Evolutionary conservation across 2,888 invertebrate genomes (phyloP).

Genomic region (Hydrotaea diabolus): DNA sequence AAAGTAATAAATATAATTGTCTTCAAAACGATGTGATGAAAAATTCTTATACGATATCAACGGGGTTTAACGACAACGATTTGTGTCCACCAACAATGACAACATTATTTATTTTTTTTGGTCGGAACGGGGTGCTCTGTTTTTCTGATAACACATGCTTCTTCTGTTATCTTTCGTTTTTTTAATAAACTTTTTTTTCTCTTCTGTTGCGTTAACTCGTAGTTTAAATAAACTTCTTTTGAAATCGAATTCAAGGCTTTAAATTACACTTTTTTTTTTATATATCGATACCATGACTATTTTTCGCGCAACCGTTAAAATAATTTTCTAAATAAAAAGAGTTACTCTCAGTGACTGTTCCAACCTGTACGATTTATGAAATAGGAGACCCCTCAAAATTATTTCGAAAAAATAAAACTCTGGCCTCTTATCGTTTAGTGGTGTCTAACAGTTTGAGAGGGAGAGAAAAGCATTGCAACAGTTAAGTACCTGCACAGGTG

Average conservation of each 20-base stretch:
- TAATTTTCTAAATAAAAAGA: background rate
- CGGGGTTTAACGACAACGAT: background rate
- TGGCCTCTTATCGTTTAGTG: constrained; percentile 20
- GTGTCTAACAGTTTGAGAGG: background rate
- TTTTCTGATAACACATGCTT: constrained; percentile 49
- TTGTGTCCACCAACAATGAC: background rate
- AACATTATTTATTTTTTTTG: constrained; percentile 21
- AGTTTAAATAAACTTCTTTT: constrained; percentile 18
- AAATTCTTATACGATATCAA: constrained; percentile 33
- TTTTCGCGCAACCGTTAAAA: constrained; percentile 7
- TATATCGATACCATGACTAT: too few species aligned
- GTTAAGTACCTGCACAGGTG: constrained; percentile 18
- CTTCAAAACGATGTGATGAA: background rate
- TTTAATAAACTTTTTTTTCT: background rate
- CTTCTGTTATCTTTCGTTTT: constrained; percentile 55
- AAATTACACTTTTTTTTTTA: too few species aligned
- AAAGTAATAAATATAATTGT: constrained; percentile 27
- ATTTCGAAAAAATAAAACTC: constrained; percentile 11
- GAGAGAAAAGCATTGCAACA: too few species aligned
- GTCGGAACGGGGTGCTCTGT: constrained; percentile 11
- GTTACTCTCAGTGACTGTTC: constrained; percentile 5
- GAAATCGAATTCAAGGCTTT: too few species aligned
- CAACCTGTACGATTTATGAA: constrained; percentile 19
- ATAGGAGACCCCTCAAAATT: constrained; percentile 10
- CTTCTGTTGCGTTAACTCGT: background rate